Evolutionary conservation across 2,888 invertebrate species (phyloP).

Genomic region (Cheilosia vernalis): DNA sequence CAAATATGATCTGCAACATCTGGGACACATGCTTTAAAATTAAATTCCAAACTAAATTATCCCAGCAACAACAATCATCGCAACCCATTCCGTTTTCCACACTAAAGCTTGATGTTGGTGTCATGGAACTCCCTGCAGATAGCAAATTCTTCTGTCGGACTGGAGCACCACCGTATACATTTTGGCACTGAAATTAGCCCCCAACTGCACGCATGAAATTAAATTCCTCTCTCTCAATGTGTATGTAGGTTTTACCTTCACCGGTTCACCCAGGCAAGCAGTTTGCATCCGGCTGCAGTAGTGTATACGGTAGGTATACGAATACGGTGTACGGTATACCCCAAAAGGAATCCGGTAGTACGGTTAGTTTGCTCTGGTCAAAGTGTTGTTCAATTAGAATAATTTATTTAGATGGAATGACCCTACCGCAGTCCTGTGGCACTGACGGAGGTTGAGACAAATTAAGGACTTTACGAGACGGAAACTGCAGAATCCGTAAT

Average conservation of each 20-base stretch:
- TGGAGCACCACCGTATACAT: neutral
- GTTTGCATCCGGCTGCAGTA: constrained; percentile 7
- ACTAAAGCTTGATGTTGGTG: constrained; percentile 1
- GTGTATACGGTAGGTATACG: constrained; percentile 18
- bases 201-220: constrained; percentile 58
- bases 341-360: constrained; percentile 33
- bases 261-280: constrained; percentile 43
- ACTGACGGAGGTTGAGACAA: constrained; percentile 39
- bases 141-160: neutral
- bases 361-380: constrained; percentile 70
- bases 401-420: constrained; percentile 71
- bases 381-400: constrained; percentile 75
- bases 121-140: neutral
- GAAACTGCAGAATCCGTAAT: constrained; percentile 50
- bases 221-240: constrained; percentile 48
- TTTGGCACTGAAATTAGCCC: constrained; percentile 28
- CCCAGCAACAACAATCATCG: neutral
- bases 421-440: constrained; percentile 61
- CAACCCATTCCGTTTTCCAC: neutral
- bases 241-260: constrained; percentile 24
- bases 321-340: constrained; percentile 18
- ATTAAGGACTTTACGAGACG: constrained; percentile 57
- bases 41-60: constrained; percentile 5
- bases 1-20: no score
- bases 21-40: constrained; percentile 1